Evolutionary conservation across 64 coral and sea anemone genomes (phyloP).

Genomic region (Stylophora pistillata): DNA sequence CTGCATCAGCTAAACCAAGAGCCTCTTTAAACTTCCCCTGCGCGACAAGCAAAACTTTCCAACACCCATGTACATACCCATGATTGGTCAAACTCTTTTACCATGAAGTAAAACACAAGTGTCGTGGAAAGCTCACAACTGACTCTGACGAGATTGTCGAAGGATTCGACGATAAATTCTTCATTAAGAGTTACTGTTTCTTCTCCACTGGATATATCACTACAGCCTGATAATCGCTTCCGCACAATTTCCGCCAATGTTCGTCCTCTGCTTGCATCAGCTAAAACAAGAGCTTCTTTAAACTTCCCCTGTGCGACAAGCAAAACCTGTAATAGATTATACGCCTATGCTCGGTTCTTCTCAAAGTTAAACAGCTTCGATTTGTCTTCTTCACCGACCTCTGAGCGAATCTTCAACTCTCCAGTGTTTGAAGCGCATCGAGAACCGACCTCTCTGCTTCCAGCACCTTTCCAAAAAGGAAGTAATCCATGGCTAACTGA

Average conservation of each 20-base stretch:
- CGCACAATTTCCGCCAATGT: slow-evolving; percentile 49
- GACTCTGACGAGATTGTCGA: slow-evolving; percentile 33
- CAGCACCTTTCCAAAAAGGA: slow-evolving; percentile 37
- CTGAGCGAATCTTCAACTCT: slow-evolving; percentile 45
- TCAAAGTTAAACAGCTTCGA: slow-evolving; percentile 77
- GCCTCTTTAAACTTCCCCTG: no score
- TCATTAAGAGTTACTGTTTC: slow-evolving; percentile 4
- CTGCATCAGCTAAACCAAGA: slow-evolving; percentile 44
- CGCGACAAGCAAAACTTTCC: slow-evolving; percentile 56
- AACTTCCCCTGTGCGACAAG: slow-evolving; percentile 52
- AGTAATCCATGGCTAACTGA: slow-evolving; percentile 72
- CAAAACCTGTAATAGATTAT: slow-evolving; percentile 57
- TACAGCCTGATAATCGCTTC: slow-evolving; percentile 8
- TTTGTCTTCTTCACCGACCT: slow-evolving; percentile 66
- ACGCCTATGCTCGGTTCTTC: slow-evolving; percentile 66
- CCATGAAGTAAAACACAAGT: slow-evolving; percentile 64
- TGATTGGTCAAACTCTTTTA: slow-evolving; percentile 34
- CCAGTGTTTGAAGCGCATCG: slow-evolving; percentile 63
- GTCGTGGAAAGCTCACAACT: slow-evolving; percentile 28
- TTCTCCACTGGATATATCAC: not conserved
- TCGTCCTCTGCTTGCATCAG: slow-evolving; percentile 51
- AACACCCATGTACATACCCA: no score
- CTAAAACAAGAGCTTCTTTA: slow-evolving; percentile 62
- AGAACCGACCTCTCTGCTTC: slow-evolving; percentile 37
- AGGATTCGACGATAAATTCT: slow-evolving; percentile 44